Base-by-base conservation (phyloP, 2,888 invertebrate species). In the Opisthograptis luteolata region DNA sequence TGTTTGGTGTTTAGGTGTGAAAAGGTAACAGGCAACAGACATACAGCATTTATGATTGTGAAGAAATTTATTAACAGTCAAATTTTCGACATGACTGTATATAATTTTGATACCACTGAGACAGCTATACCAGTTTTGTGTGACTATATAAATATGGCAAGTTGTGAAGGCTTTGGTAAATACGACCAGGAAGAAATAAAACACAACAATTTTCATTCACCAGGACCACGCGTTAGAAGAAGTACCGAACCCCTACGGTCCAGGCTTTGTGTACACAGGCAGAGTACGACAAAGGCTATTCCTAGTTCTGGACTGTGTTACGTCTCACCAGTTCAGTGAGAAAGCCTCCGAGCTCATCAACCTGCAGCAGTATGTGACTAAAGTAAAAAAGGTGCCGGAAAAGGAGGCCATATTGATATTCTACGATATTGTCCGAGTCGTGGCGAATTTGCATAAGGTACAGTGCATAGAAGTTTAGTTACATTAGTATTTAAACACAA, bases 361-460 rank as follows among this genome's bases (percentile, higher is more conserved):
- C 73, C 84, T 95, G 2, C 95, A 95, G 69, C 94, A 95, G 68
- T 95, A 95, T 72, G 94, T 96, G 13, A 95, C 95, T 35, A 93
- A 93, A 79, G 94, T 95, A 51, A 95, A 95, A 73, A 95, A 94
- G 70, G 91, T 96, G 2, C 92, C 92, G 0, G 95, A 96, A 72
- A 93, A 92, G 64, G 95, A 95, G 73, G 94, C 95, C 1, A 87
- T 96, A 27, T 73, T 94, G 35, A 94, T 96, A 72, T 95, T 96
- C 73, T 93, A 93, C 71, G 94, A 95, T 76, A 94, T 95, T 62
- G 94, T 95, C 27, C 89, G 93, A 70, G 93, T 95, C 37, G 95
- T 96, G 1, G 92, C 94, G 41, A 93, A 92, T 81, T 89, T 96
- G 61, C 96, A 96, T 84, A 92, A 94, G 90, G 94, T 94, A 70